These are phyloP conservation scores for Polyommatus iphigenia DNA, from an alignment of 2,888 invertebrate species.

Conservation along the genomic window DNA sequence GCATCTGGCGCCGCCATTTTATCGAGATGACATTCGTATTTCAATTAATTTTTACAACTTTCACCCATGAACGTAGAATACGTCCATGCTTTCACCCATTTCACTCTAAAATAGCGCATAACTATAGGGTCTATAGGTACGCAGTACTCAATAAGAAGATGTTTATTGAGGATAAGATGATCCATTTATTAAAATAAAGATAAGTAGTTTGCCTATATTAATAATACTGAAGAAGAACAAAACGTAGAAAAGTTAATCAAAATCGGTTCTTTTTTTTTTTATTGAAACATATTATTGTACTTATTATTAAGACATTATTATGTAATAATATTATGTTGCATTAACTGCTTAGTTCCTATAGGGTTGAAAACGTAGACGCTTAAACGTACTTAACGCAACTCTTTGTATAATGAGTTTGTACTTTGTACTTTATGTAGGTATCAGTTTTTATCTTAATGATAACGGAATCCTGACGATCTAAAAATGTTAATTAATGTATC, in stretches of 20 bases:
- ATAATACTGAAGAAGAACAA: too few relatives aligned
- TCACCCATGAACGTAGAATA: too few relatives aligned
- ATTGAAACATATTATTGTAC: too few relatives aligned
- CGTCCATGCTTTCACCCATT: conserved; percentile 34
- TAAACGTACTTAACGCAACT: background rate
- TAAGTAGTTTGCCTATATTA: too few relatives aligned
- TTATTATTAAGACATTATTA: too few relatives aligned
- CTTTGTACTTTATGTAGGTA: background rate
- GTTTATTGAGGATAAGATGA: background rate
- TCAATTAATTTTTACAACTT: conserved; percentile 67
- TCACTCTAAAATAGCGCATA: background rate
- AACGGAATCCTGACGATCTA: background rate
- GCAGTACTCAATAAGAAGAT: background rate
- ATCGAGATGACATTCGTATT: conserved; percentile 67
- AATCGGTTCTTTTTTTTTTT: too few relatives aligned
- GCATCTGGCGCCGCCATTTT: conserved; percentile 76
- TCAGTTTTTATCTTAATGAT: background rate
- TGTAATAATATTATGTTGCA: too few relatives aligned
- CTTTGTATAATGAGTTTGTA: background rate
- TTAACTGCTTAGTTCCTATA: background rate
- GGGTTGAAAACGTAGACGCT: background rate
- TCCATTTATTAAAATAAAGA: background rate
- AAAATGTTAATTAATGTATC: conserved; percentile 27
- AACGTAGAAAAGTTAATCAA: too few relatives aligned
- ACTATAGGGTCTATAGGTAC: background rate